Evolutionary conservation across 35 echinoderm and acorn worm genomes (phyloP), one percentile per base, ranked within the genome.

Genomic region (Amphiura filiformis): DNA sequence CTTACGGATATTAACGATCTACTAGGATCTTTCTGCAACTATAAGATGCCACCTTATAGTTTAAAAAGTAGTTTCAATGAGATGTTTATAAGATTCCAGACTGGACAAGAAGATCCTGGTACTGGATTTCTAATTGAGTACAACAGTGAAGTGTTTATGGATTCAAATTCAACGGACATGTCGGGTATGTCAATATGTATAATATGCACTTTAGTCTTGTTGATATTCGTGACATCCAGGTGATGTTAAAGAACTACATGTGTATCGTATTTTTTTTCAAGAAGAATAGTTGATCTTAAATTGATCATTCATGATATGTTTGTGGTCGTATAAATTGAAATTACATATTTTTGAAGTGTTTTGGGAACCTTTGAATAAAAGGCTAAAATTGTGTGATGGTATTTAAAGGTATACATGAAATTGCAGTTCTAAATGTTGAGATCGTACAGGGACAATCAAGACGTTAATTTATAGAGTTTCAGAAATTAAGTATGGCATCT

Each of bases 51-150:
- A 2, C 36, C 87, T n/a, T 35, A 12, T 17, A 33, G 35, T 4
- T 81, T 93, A 1, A n/a, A 65, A 39, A 65, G 80, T 49, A 93
- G 87, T 37, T 47, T 80, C n/a, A 93, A 93, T 79, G 38, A 28
- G 5, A 88, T 89, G 65, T 5, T 56, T n/a, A 38, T 93, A 5
- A 38, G 35, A 11, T 93, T 89, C 39, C 23, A 35, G 22, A 39
- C 64, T 17, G 76, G 89, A 20, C 61, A 77, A 15, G 20, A 14
- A 32, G 15, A 31, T 14, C 39, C 34, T 20, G 91, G 91, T 17
- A 36, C 34, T 64, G 91, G 91, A 23, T 97, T 97, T 39, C 36
- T 76, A 31, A 70, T 70, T 18, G 17, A 70, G 26, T 70, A 70
- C 26, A n/a, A 30, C 61, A 30, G 2, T 4, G 26, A 70, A 70